These are phyloP conservation scores for Saturnia japonica DNA, from an alignment of 2,888 invertebrate genomes.

Conservation along the genomic window DNA sequence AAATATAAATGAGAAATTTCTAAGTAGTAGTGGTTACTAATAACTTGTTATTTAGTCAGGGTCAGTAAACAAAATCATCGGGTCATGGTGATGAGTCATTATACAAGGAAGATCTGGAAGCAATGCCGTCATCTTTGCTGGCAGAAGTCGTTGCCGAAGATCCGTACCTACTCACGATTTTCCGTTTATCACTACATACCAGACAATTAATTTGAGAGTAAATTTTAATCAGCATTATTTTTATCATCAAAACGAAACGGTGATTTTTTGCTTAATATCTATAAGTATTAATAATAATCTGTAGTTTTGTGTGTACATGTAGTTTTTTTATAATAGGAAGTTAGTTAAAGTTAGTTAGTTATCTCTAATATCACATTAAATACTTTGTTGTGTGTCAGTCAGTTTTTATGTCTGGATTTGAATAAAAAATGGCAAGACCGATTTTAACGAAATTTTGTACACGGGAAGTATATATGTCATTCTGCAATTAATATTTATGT, in stretches of 20 bases:
- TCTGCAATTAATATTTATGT: too few relatives aligned
- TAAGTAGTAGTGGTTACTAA: constrained; percentile 44
- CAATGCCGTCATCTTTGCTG: constrained; percentile 67
- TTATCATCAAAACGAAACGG: constrained; percentile 4
- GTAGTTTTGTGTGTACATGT: too few relatives aligned
- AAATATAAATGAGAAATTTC: constrained; percentile 28
- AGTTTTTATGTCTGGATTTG: too few relatives aligned
- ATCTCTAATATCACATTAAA: too few relatives aligned
- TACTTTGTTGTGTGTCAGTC: too few relatives aligned
- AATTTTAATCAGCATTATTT: constrained; percentile 21
- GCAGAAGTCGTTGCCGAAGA: constrained; percentile 34
- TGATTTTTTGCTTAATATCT: not conserved
- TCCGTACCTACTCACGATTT: constrained; percentile 48
- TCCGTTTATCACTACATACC: constrained; percentile 43
- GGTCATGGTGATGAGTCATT: constrained; percentile 72
- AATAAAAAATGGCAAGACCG: too few relatives aligned
- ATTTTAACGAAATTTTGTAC: too few relatives aligned
- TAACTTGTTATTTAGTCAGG: constrained; percentile 41
- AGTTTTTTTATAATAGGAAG: too few relatives aligned
- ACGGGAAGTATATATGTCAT: too few relatives aligned
- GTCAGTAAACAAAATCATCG: constrained; percentile 65
- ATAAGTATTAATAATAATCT: not conserved
- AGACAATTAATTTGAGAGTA: constrained; percentile 39
- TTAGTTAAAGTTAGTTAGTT: too few relatives aligned
- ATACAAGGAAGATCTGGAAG: constrained; percentile 74